Percentiles rank a stretch among this genome's conserved stretches.
Conservation (phyloP, 64 coral and sea anemone species). For the Pachyseris speciosa region DNA sequence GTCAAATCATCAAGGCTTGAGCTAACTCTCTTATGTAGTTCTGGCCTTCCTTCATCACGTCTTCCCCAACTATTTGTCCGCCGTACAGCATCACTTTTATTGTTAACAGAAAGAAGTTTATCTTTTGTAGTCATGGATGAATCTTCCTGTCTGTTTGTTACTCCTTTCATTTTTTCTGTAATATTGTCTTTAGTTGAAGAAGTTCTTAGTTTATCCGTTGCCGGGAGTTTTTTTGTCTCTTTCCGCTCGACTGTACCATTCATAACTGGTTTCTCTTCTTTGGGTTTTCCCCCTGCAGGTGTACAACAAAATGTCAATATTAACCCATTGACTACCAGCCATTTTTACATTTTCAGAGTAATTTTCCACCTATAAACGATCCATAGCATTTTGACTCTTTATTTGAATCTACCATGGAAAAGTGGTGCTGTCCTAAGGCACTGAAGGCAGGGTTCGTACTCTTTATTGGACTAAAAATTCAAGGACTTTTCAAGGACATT, state of each 20-base stretch:
- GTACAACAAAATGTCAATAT: not conserved
- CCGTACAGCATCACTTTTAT: constrained; percentile 12
- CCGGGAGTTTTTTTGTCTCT: not conserved
- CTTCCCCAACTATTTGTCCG: constrained; percentile 74
- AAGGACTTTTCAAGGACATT: too few relatives aligned
- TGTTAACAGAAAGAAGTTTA: constrained; percentile 2
- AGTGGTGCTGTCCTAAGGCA: too few relatives aligned
- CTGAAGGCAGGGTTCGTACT: too few relatives aligned
- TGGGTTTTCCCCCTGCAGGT: not conserved
- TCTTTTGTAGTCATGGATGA: not conserved
- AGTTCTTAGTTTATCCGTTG: constrained; percentile 14
- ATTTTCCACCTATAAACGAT: too few relatives aligned
- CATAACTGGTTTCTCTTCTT: constrained; percentile 45
- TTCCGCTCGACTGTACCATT: constrained; percentile 50
- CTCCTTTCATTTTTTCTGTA: constrained; percentile 36
- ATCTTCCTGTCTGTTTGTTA: not conserved
- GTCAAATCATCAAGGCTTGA: constrained; percentile 84
- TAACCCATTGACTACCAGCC: not conserved
- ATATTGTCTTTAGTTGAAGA: constrained; percentile 1
- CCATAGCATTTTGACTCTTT: too few relatives aligned
- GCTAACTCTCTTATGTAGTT: constrained; percentile 67
- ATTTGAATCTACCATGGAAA: too few relatives aligned
- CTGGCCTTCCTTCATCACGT: constrained; percentile 23
- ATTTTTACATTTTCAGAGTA: too few relatives aligned
- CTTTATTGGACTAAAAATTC: too few relatives aligned